phyloP scores from a whole-genome alignment of 64 coral and sea anemone species.

The Montipora efflorescens region DNA sequence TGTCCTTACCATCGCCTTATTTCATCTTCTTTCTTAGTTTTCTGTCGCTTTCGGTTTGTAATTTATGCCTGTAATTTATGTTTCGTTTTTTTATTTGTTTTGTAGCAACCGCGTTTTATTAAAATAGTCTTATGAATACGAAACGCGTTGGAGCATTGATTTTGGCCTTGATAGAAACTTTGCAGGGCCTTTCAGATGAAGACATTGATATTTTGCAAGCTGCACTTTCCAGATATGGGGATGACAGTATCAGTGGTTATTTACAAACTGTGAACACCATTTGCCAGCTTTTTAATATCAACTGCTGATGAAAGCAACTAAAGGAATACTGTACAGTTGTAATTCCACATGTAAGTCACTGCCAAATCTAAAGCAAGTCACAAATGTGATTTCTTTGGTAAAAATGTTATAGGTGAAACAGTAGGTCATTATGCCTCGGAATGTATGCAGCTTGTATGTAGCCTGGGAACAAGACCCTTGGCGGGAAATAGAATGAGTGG shows the following conservation, averaged over 20 bases:
- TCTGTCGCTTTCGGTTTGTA: no score
- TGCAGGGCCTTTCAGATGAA: neutral
- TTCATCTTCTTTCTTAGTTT: no score
- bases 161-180: neutral
- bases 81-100: no score
- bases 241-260: neutral
- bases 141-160: no score
- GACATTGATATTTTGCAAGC: neutral
- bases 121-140: no score
- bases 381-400: no score
- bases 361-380: no score
- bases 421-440: neutral
- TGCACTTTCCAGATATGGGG: neutral
- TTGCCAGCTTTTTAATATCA: neutral
- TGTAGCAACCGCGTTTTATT: no score
- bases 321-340: neutral
- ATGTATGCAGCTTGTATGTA: conserved; percentile 13
- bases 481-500: conserved; percentile 8
- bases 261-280: conserved; percentile 8
- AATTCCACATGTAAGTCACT: neutral
- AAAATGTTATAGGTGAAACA: neutral
- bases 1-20: no score
- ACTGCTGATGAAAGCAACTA: neutral
- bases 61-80: no score
- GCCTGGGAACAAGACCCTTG: neutral